Evolutionary conservation across 1,140 invertebrate species (phyloP), one percentile per base, ranked within the genome.

Genomic region (Rhopalosiphum maidis): DNA sequence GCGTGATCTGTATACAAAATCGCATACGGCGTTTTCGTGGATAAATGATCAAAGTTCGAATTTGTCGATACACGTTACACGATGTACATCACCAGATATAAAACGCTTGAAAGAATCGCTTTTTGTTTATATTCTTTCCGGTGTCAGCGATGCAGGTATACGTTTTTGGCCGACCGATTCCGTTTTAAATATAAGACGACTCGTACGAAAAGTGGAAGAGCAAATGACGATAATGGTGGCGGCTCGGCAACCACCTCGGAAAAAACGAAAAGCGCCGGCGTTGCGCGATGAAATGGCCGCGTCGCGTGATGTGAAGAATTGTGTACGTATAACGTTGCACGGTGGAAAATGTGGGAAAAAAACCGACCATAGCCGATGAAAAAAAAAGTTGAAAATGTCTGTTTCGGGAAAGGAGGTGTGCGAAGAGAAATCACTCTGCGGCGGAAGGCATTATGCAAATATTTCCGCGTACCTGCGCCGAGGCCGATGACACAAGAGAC

Each of bases 11-110:
- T 51, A 18, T 51, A 18, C 15, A 51, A 51, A 51, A 18, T 77
- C 15, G 22, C 30, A 18, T 77, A 60, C 3, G 30, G 11, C 25
- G 6, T 30, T 9, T 11, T 4, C 15, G 9, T 6, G 30, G 60
- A 18, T 4, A 9, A 11, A 77, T 5, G 0, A 0, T 4, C 0
- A 1, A 0, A 5, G 6, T 77, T 77, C 6, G n/a, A 77, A n/a
- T n/a, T 11, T 77, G 30, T 77, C 15, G 15, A n/a, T 35, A 22
- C 0, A 3, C n/a, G 4, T n/a, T 30, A 3, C 11, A 30, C 46
- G 46, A 7, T 18, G 48, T 46, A 11, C 46, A 11, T 46, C 6
- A 46, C 1, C 9, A 46, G 8, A 46, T 46, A 11, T 11, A 11
- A 51, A 18, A 51, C 48, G 18, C 48, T 51, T 51, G 11, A 51